Percentiles rank a stretch among this genome's conserved stretches.
phyloP scores from a whole-genome alignment of 2,113 vertebrate genomes.

The Rynchops niger region DNA sequence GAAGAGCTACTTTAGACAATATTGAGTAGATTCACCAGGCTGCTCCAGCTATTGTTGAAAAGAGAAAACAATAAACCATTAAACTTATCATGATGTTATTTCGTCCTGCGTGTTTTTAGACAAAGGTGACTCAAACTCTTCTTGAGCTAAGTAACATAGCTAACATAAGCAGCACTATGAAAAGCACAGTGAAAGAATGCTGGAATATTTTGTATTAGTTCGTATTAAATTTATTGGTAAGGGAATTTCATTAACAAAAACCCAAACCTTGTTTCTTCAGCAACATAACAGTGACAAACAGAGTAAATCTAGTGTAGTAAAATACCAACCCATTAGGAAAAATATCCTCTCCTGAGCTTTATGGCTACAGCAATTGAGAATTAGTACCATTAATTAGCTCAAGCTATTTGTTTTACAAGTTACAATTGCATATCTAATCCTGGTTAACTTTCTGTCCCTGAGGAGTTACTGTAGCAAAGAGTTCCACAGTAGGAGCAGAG shows the following conservation, averaged over 20 bases:
- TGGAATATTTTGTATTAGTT: background rate
- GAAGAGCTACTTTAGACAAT: background rate
- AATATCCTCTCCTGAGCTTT: background rate
- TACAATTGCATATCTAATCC: background rate
- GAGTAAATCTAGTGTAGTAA: background rate
- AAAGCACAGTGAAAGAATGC: background rate
- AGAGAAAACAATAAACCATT: background rate
- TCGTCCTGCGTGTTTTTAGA: background rate
- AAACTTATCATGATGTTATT: background rate
- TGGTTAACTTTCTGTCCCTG: background rate
- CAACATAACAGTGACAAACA: background rate
- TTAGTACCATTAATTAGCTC: slow-evolving; percentile 23
- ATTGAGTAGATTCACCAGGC: background rate
- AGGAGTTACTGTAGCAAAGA: background rate
- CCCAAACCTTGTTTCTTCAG: background rate
- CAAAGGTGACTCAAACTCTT: background rate
- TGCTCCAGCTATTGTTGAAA: background rate
- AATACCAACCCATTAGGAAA: background rate
- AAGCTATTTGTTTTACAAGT: slow-evolving; percentile 35
- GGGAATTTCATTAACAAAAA: background rate
- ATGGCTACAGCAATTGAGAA: background rate
- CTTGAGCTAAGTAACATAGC: background rate
- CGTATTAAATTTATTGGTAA: background rate
- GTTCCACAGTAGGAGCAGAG: background rate
- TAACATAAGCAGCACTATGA: no score